These are phyloP conservation scores for Phalacrocorax pelagicus DNA, from an alignment of 2,113 vertebrate genomes.

Conservation along the genomic window DNA sequence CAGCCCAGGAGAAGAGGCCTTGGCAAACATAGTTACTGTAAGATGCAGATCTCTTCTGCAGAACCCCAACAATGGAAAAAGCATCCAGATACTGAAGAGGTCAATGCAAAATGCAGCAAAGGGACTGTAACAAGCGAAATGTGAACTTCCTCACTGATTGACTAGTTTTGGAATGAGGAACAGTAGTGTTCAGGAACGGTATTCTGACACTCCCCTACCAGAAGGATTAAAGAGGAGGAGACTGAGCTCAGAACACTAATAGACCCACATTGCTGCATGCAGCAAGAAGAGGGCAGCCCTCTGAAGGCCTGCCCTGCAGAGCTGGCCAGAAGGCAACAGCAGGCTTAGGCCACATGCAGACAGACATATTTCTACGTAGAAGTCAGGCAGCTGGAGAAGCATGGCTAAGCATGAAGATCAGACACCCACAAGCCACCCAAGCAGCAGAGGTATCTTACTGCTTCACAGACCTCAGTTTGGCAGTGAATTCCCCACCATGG, in stretches of 20 bases:
- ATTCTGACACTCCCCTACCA: background rate
- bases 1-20: background rate
- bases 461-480: background rate
- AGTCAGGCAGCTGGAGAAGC: background rate
- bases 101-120: background rate
- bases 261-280: fast-evolving
- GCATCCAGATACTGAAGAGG: background rate
- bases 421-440: background rate
- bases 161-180: background rate
- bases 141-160: background rate
- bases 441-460: background rate
- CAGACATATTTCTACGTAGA: background rate
- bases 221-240: background rate
- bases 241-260: background rate
- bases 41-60: background rate
- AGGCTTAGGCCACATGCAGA: background rate
- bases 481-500: background rate
- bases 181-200: background rate
- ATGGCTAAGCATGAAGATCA: background rate
- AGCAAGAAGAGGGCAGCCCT: background rate
- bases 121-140: fast-evolving
- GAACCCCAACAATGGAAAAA: background rate
- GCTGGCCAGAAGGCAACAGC: background rate
- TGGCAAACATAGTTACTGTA: background rate
- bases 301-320: background rate